Conservation (phyloP, 2,113 vertebrate species). For the Bubo bubo region DNA sequence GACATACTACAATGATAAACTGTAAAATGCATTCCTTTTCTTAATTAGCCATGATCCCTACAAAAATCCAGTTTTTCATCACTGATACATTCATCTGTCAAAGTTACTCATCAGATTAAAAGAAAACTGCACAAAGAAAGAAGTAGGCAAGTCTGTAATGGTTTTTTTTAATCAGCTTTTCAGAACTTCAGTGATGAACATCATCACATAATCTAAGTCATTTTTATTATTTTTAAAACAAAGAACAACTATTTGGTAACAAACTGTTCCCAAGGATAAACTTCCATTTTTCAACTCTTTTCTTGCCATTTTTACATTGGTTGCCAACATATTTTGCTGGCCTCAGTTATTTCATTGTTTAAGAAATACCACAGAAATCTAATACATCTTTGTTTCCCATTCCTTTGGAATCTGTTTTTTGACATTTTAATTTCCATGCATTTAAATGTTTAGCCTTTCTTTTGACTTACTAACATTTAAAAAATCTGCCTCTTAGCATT, state of each 20-base stretch:
- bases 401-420: background rate
- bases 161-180: slow-evolving; percentile 31
- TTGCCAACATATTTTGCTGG: slow-evolving; percentile 22
- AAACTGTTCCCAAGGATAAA: slow-evolving; percentile 20
- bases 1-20: background rate
- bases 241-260: slow-evolving; percentile 46
- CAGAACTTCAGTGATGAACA: slow-evolving; percentile 26
- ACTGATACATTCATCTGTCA: background rate
- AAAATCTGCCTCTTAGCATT: background rate
- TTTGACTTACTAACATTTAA: background rate
- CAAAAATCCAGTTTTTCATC: background rate
- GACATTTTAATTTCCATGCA: background rate
- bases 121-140: background rate
- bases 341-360: background rate
- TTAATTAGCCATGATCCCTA: background rate
- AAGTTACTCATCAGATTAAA: slow-evolving; percentile 11
- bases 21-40: background rate
- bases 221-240: slow-evolving; percentile 54
- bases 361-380: background rate
- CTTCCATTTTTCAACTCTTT: background rate
- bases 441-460: background rate
- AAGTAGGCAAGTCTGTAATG: background rate
- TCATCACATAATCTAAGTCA: background rate
- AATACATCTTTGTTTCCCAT: background rate
- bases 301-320: background rate